A percentile compares a stretch with the other conserved stretches of the same genome.
These are phyloP conservation scores for Pseudomyrmex cubaensis DNA, from an alignment of 1,140 invertebrate genomes.

Conservation along the genomic window DNA sequence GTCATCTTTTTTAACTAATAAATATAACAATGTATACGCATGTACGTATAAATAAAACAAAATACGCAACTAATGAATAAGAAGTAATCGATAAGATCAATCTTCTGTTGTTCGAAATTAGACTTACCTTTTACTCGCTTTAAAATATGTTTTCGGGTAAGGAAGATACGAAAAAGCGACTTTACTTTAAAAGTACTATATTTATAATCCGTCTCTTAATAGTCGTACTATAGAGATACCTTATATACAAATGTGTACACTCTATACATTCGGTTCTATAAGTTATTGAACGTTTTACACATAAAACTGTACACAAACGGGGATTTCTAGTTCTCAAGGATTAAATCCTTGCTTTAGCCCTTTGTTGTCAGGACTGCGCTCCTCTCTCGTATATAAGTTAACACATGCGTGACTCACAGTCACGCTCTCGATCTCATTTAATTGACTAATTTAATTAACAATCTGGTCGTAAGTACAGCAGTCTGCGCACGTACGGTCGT, in stretches of 20 bases:
- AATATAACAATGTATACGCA: not conserved
- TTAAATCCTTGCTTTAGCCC: conserved; percentile 12
- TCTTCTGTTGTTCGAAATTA: not conserved
- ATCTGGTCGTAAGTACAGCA: conserved; percentile 25
- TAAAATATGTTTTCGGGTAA: not conserved
- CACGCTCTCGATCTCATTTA: conserved; percentile 51
- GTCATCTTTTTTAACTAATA: not conserved
- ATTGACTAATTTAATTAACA: conserved; percentile 74
- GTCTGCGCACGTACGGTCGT: conserved; percentile 40
- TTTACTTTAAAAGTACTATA: conserved; percentile 76
- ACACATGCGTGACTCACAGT: not conserved
- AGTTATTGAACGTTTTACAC: conserved; percentile 65
- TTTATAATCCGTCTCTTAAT: conserved; percentile 69
- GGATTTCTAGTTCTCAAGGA: conserved; percentile 52
- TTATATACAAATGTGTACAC: conserved; percentile 82
- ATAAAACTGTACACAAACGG: conserved; percentile 76
- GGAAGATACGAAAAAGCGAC: not conserved
- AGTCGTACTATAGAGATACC: conserved; percentile 64
- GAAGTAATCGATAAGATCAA: not conserved
- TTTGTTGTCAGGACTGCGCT: conserved; percentile 24
- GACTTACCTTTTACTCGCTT: conserved; percentile 23
- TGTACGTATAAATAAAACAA: not conserved
- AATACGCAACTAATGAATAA: not conserved
- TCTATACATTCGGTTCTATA: conserved; percentile 74
- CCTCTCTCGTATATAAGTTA: not conserved